Conservation (phyloP, 2,888 invertebrate genomes). For the Eupithecia dodoneata region DNA sequence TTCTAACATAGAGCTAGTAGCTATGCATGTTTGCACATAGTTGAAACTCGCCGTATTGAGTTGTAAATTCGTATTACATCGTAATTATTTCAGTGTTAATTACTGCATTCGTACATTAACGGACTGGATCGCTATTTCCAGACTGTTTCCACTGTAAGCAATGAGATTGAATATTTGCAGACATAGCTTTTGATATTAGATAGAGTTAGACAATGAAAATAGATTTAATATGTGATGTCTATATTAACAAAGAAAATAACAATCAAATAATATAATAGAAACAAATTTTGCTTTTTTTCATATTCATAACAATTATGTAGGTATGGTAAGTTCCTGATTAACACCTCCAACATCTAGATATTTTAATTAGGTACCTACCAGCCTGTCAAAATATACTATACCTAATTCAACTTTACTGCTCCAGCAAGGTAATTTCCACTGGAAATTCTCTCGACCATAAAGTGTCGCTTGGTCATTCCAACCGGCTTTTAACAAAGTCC, state of each 20-base stretch:
- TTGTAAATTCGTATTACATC: neutral
- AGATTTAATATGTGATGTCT: neutral
- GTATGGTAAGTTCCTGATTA: neutral
- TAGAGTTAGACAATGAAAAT: neutral
- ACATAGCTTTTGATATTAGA: neutral
- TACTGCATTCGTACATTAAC: constrained; percentile 9
- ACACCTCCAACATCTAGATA: neutral
- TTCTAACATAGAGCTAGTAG: neutral
- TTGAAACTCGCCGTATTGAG: neutral
- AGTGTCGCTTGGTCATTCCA: constrained; percentile 15
- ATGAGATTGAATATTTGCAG: neutral
- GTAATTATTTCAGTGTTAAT: constrained; percentile 12
- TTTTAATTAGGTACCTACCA: neutral
- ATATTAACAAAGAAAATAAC: no score
- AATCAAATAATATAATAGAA: no score
- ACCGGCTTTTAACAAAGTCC: constrained; percentile 21
- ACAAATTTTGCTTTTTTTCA: no score
- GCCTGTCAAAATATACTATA: neutral
- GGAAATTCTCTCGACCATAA: constrained; percentile 7
- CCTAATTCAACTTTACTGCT: neutral
- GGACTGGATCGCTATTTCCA: constrained; percentile 11
- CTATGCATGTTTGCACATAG: neutral
- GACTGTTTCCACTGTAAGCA: neutral
- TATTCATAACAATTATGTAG: no score
- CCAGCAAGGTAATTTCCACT: neutral